Evolutionary conservation across 2,113 vertebrate genomes (phyloP), one percentile per base, ranked within the genome.

Genomic region (Thinocorus orbignyianus): DNA sequence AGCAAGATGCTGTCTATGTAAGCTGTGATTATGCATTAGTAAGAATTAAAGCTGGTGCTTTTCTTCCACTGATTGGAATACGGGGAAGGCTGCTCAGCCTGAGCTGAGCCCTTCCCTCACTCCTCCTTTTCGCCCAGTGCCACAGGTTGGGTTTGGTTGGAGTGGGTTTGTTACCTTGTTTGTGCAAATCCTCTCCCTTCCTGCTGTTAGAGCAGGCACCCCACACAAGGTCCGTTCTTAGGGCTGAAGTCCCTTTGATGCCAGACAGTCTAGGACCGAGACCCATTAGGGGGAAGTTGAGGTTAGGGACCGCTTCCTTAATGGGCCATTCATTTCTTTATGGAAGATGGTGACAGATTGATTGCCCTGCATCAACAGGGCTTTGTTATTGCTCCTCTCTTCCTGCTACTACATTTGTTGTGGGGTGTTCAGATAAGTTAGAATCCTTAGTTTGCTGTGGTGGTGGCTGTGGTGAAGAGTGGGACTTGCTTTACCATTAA

Each of bases 301-400:
- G 93, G 88, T 92, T 88, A 81, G 3, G 10, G 30, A 6, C 60
- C 37, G 15, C 80, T 86, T 65, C 71, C 86, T 92, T 94, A 92
- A 94, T 71, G 86, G 68, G 39, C 42, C 52, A 0, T 88, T 78
- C 42, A 28, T 92, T 92, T 94, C 79, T 86, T 83, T 35, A 79
- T 64, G 54, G n/a, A 26, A 18, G 9, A 26, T 1, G 13, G 6
- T 1, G 25, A 51, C 20, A 61, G 44, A 93, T 92, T 84, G 88
- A 54, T 92, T 22, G 30, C 30, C 8, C 68, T 55, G 68, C 54
- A 73, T n/a, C 58, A 14, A 1, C 2, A 73, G 71, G 49, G 41
- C 70, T 93, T 23, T 39, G 52, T 3, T 28, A 10, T 3, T 57
- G 10, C 81, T 73, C 3, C 52, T n/a, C 55, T 74, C 52, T 10